Percentiles rank a stretch among this genome's conserved stretches.
These are phyloP conservation scores for Leptopilina syphax DNA, from an alignment of 2,888 invertebrate genomes.

Conservation along the genomic window DNA sequence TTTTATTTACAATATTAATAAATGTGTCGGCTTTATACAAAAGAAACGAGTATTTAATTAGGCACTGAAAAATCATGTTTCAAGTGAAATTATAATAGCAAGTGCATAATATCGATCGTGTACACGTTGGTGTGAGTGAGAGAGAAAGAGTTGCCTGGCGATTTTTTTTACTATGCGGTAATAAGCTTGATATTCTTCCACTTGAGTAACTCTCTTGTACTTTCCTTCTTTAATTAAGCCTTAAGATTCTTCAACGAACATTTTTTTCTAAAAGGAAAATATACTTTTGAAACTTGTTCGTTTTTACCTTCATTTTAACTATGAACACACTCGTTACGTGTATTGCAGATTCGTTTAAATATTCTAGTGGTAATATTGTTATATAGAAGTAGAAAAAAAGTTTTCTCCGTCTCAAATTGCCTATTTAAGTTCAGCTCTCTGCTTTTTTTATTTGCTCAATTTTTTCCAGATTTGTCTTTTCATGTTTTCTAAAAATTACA, in stretches of 20 bases:
- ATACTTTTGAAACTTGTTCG: neutral
- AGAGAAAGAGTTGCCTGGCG: neutral
- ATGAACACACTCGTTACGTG: too few relatives aligned
- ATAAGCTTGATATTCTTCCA: neutral
- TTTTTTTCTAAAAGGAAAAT: neutral
- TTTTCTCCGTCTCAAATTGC: too few relatives aligned
- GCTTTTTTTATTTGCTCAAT: neutral
- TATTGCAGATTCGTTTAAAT: too few relatives aligned
- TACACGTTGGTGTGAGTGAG: too few relatives aligned
- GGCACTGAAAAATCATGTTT: constrained; percentile 27
- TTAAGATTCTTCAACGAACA: neutral
- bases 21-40: neutral
- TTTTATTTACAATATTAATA: neutral
- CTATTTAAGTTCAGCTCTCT: too few relatives aligned
- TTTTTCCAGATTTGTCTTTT: neutral
- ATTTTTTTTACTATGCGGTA: neutral
- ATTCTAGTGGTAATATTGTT: too few relatives aligned
- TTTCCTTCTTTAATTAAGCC: neutral
- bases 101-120: constrained; percentile 7
- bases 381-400: too few relatives aligned
- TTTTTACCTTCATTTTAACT: neutral
- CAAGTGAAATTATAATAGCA: constrained; percentile 17
- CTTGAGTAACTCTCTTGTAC: neutral
- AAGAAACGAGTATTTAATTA: constrained; percentile 14
- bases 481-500: neutral